Base-by-base conservation (phyloP, 1,140 invertebrate genomes). In the Gryon sp. region DNA sequence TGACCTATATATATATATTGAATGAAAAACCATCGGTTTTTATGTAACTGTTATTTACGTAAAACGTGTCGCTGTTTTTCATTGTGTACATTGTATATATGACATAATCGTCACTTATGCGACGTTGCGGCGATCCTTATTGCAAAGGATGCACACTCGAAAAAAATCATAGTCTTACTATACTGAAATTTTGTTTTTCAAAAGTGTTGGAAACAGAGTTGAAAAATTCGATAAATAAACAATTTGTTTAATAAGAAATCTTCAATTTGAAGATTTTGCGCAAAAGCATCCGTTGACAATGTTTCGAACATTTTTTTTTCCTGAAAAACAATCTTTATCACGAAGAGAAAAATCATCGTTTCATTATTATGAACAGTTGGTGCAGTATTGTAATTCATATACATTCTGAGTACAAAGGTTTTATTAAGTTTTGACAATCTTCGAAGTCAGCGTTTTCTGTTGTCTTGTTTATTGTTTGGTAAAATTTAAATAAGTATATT, bases 41-140 rank as follows among this genome's bases (percentile, higher is more conserved):
- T 72, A 66, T 62, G 59, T 76, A 62, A 55, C 12, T 41, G 55
- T 50, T 40, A 40, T 57, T 76, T 76, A 63, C 63, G 30, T 76
- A 76, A 76, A 57, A n/a, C n/a, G 20, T 52, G 59, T 63, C 38
- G 59, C 57, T 63, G 74, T 70, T 77, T 77, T 72, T 70, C 74
- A 60, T 45, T 36, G 8, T 77, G 68, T 73, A 78, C 60, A 78
- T 73, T 63, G 32, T 75, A 53, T 75, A 75, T 75, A 75, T 75
- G 72, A 75, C 55, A 32, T 55, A 40, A 62, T 75, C 68, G 55
- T 68, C 62, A 62, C 53, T 59, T 65, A 50, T 26, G 12, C 52
- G 43, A 57, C 22, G 43, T 70, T 45, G 55, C 16, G 28, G 65
- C 60, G 24, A 45, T 41, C 32, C 12, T 34, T 2, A 22, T n/a